Evolutionary conservation across 2,888 invertebrate species (phyloP).

Genomic region (Aphidoletes aphidimyza): DNA sequence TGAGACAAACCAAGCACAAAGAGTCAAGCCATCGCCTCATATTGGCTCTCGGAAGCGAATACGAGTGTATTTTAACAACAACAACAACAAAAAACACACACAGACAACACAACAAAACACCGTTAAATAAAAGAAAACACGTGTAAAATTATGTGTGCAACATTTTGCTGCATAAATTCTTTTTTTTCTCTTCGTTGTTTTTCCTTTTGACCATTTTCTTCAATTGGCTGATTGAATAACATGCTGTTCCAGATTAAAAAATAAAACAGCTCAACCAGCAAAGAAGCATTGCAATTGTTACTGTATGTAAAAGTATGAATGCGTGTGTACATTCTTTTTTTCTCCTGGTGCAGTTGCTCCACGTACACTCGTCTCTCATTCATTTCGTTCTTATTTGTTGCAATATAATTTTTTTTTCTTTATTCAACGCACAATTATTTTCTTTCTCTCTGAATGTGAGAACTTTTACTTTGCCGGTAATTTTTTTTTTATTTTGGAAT

Average conservation of each 20-base stretch:
- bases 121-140: conserved; percentile 29
- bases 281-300: not conserved
- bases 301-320: not conserved
- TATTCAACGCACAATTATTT: conserved; percentile 40
- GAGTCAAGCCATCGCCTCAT: not conserved
- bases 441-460: not conserved
- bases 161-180: conserved; percentile 11
- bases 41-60: not conserved
- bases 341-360: not conserved
- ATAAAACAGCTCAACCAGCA: no score
- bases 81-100: not conserved
- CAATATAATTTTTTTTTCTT: no score
- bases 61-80: no score
- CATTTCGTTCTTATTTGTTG: not conserved
- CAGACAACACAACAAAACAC: not conserved
- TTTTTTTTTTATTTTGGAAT: no score
- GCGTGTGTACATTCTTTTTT: not conserved
- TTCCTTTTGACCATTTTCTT: not conserved
- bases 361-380: not conserved
- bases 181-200: not conserved
- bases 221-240: conserved; percentile 3
- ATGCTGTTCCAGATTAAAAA: conserved; percentile 50
- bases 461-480: conserved; percentile 11
- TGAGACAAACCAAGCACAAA: not conserved
- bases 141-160: conserved; percentile 48